Percentiles rank a stretch among this genome's conserved stretches.
Evolutionary conservation across 2,113 vertebrate species (phyloP).

Genomic region (Paralichthys olivaceus): DNA sequence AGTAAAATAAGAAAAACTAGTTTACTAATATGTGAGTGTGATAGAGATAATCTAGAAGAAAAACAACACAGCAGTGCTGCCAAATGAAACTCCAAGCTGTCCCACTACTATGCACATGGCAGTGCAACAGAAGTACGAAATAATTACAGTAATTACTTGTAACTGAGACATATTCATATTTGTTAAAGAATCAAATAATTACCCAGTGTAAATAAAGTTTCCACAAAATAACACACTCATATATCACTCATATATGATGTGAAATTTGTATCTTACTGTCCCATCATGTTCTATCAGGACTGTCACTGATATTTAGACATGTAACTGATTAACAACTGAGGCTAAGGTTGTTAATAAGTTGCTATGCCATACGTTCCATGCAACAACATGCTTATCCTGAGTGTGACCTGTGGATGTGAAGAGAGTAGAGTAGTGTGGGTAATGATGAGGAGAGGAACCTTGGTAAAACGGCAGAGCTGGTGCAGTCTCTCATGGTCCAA

Average conservation of each 20-base stretch:
- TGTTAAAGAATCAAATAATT: too few relatives aligned
- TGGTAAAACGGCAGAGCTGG: not conserved
- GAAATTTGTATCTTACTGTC: not conserved
- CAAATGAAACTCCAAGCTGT: not conserved
- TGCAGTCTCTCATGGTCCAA: not conserved
- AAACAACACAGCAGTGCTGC: not conserved
- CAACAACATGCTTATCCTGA: not conserved
- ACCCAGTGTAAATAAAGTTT: too few relatives aligned
- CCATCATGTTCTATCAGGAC: not conserved
- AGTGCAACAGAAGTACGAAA: not conserved
- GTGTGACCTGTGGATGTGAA: not conserved
- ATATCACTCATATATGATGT: too few relatives aligned
- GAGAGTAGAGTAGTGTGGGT: not conserved
- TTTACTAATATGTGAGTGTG: not conserved
- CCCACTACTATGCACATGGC: too few relatives aligned
- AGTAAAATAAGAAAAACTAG: constrained; percentile 13
- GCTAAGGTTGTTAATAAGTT: not conserved
- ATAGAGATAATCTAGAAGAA: not conserved
- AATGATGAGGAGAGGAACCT: not conserved
- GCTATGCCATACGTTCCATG: not conserved
- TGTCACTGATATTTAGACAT: not conserved
- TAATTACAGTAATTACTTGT: not conserved
- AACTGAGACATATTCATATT: too few relatives aligned
- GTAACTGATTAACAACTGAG: not conserved
- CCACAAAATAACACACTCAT: too few relatives aligned